A percentile compares a stretch with the other conserved stretches of the same genome.
phyloP scores from a whole-genome alignment of 2,113 vertebrate species.

The Pycnonotus jocosus region DNA sequence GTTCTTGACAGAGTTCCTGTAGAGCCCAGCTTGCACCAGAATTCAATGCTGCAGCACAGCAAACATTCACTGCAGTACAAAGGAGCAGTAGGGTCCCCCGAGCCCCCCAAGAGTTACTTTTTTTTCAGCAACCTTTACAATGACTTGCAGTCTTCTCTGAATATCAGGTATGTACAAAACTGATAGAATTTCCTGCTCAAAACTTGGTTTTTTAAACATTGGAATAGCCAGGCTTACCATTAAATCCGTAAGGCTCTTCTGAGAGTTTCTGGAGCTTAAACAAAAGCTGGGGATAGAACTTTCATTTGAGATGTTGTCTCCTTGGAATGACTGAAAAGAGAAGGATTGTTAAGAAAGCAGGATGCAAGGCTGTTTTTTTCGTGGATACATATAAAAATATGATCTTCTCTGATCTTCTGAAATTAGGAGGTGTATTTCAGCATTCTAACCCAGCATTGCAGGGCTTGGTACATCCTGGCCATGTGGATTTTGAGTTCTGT shows the following conservation, averaged over 20 bases:
- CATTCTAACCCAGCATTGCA: background rate
- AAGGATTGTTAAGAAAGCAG: background rate
- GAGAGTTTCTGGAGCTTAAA: background rate
- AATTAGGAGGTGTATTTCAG: background rate
- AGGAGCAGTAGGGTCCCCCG: background rate
- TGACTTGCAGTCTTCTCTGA: background rate
- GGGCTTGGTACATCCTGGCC: background rate
- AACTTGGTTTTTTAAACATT: background rate
- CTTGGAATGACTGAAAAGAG: background rate
- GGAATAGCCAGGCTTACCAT: background rate
- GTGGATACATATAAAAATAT: background rate
- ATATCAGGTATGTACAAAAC: background rate
- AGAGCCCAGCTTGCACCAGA: background rate
- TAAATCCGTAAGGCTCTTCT: background rate
- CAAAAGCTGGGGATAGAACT: background rate
- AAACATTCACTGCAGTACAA: accelerated
- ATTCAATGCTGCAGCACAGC: background rate
- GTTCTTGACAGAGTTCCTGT: background rate
- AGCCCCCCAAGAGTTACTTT: background rate
- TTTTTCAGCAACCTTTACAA: background rate
- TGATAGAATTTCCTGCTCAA: background rate
- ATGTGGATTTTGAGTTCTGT: background rate
- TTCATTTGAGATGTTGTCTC: background rate
- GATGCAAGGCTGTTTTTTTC: background rate
- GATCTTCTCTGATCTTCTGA: background rate